Evolutionary conservation across 2,888 invertebrate species (phyloP), one percentile per base, ranked within the genome.

Genomic region (Lepetodrilus schrolli): DNA sequence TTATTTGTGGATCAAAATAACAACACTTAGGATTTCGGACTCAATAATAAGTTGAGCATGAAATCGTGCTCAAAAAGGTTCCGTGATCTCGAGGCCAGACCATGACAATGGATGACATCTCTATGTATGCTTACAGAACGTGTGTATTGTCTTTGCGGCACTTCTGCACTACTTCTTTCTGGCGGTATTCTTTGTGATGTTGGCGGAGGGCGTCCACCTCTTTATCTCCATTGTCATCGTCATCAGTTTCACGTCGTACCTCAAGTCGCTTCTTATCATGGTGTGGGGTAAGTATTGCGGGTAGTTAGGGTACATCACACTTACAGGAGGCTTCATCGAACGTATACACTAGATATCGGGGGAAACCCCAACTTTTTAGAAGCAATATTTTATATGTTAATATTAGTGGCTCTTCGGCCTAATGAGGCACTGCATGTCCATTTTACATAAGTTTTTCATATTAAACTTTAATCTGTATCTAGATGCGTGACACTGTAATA

Each of bases 141-240:
- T 81, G 1, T 88, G 88, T 74, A 86, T 81, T n/a, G 78, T 78
- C 0, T 81, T 89, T 1, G 84, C 88, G 0, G 83, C 78, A 1
- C 50, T 88, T 1, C 81, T 88, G 2, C 89, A 88, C 74, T 89
- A 84, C 77, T 83, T 89, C 78, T 88, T 83, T 76, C 81, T 88
- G 71, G 87, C 80, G 0, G 87, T 86, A 10, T 89, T 89, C 78
- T 87, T 82, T 76, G 66, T 86, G 23, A 89, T 89, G 88, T 73
- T 89, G 71, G 86, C 84, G 0, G 87, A 88, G 69, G 89, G 88
- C 4, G 75, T 89, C 1, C 83, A 88, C 72, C 83, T 89, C 23
- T 79, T 86, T n/a, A 78, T 88, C 10, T 83, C 86, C 58, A 82
- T 89, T 48, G 80, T 87, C 21, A 86, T 84, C 76, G 87, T 89